Conservation (phyloP, 2,888 invertebrate species). For the Laspeyria flexula region DNA sequence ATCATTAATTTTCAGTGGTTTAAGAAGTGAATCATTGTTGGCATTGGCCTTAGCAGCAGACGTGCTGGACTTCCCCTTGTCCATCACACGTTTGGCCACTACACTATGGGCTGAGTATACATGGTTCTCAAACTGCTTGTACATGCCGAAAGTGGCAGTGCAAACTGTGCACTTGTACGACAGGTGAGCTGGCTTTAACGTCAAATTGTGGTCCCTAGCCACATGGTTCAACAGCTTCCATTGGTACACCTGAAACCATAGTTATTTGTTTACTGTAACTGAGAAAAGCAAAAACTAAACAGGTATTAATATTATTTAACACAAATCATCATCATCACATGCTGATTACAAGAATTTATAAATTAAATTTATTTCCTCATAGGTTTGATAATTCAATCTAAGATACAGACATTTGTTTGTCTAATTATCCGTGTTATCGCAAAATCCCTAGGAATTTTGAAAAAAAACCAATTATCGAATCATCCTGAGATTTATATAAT, state of each 20-base stretch:
- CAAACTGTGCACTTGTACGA: constrained; percentile 98
- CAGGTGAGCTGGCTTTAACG: constrained; percentile 95
- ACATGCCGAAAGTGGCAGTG: constrained; percentile 97
- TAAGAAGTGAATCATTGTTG: constrained; percentile 78
- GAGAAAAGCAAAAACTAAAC: no score
- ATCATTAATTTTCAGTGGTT: constrained; percentile 94
- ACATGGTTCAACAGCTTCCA: constrained; percentile 97
- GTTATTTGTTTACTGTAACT: background rate
- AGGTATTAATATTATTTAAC: no score
- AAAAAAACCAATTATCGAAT: no score
- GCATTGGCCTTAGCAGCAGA: constrained; percentile 53
- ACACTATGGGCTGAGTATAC: constrained; percentile 97
- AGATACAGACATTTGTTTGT: no score
- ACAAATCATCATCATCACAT: no score
- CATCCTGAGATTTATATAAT: no score
- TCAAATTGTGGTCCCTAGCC: constrained; percentile 95
- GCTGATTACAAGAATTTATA: no score
- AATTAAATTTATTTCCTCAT: no score
- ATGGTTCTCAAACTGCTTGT: constrained; percentile 97
- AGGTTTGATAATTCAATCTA: no score
- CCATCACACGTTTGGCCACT: constrained; percentile 90
- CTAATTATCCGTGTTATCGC: no score
- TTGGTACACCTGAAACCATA: constrained; percentile 91
- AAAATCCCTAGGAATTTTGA: no score
- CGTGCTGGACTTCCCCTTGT: constrained; percentile 65